Base-by-base conservation (phyloP, 1,140 invertebrate genomes). In the Pygmarrhopalites habei region DNA sequence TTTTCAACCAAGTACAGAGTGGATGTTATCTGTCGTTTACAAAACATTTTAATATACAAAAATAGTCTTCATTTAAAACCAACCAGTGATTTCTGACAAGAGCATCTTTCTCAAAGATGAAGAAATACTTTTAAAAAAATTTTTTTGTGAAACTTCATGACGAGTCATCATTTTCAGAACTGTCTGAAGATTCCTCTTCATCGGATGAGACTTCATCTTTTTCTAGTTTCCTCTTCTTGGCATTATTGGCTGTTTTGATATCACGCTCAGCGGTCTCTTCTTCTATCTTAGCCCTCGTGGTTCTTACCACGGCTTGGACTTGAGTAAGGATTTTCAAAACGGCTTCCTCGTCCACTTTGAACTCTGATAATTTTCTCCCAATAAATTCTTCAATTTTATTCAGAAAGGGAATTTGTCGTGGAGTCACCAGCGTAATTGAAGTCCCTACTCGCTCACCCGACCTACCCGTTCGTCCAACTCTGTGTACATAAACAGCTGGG, bases 391-490 rank as follows among this genome's bases (percentile, higher is more conserved):
- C 95, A 60, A 98, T 90, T 43, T 86, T 84, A 35, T 90, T 84
- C 2, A 98, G 78, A 28, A 92, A 77, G 73, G 89, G 83, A 15
- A 98, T 83, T 74, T 99, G 95, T 19, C 68, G 39, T 21, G 93
- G 95, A 1, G 91, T 92, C 56, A 98, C 85, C 99, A 80, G 25
- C 29, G 91, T 92, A 49, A 99, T 84, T 1, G 95, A 86, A 75
- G 80, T 10, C 95, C 95, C 51, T 10, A 29, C 14, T 32, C 79
- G 81, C 69, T 89, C 79, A 0, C 93, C 94, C 21, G 93, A 93
- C 72, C 96, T 82, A 4, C 95, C 96, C 52, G 95, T 98, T 73
- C 96, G 80, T 39, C 96, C 96, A 19, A 99, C 95, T 71, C 96
- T 82, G 78, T 99, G 96, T 72, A 99, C 87, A 76, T 99, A 99